Percentiles rank a stretch among this genome's conserved stretches.
These are phyloP conservation scores for Heliconius himera DNA, from an alignment of 1,140 invertebrate species.

Conservation along the genomic window DNA sequence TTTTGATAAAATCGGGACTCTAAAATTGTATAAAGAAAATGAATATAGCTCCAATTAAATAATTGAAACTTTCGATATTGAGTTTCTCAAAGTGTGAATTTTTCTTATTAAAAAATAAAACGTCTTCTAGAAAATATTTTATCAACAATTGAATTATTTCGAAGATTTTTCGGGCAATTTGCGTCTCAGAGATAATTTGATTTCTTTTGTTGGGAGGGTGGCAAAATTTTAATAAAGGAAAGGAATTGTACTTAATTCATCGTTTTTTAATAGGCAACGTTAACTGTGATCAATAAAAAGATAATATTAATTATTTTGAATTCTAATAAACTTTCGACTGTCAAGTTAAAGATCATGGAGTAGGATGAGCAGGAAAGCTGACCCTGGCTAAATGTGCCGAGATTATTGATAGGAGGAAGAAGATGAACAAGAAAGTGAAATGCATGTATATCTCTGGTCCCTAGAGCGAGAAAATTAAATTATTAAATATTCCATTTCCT, in stretches of 20 bases:
- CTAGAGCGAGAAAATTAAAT: too few relatives aligned
- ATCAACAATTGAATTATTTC: neutral
- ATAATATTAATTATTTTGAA: too few relatives aligned
- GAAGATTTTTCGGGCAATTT: constrained; percentile 1
- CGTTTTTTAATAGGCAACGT: neutral
- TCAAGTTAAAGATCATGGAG: too few relatives aligned
- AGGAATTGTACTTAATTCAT: neutral
- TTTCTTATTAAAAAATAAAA: neutral
- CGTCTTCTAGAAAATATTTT: neutral
- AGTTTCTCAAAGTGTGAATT: neutral
- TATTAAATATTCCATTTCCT: too few relatives aligned
- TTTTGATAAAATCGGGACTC: too few relatives aligned
- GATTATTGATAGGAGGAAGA: too few relatives aligned
- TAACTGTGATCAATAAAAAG: neutral
- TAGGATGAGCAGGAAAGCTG: too few relatives aligned
- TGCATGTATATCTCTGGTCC: too few relatives aligned
- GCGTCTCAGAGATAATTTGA: constrained; percentile 3
- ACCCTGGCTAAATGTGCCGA: too few relatives aligned
- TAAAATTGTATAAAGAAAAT: too few relatives aligned
- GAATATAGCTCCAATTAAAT: neutral
- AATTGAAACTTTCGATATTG: neutral
- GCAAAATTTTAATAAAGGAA: neutral
- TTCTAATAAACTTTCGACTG: too few relatives aligned
- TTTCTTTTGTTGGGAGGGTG: neutral
- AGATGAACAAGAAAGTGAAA: too few relatives aligned